Percentiles rank a stretch among this genome's conserved stretches.
These are phyloP conservation scores for Xiphophorus maculatus DNA, from an alignment of 2,113 vertebrate genomes.

Conservation along the genomic window DNA sequence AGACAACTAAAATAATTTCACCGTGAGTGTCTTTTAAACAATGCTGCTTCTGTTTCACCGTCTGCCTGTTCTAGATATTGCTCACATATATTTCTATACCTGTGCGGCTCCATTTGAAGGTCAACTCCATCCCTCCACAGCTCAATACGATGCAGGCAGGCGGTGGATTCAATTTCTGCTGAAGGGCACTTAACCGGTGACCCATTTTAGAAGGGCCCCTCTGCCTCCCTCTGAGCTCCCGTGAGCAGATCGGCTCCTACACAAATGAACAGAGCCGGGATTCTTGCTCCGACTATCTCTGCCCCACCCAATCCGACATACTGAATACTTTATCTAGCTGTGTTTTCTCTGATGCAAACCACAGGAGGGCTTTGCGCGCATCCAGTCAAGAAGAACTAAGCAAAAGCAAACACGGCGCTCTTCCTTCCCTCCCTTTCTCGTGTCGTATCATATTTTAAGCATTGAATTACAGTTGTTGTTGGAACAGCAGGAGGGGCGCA, in stretches of 20 bases:
- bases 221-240: constrained; percentile 63
- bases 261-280: constrained; percentile 57
- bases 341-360: constrained; percentile 54
- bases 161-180: constrained; percentile 79
- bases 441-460: constrained; percentile 68
- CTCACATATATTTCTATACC: constrained; percentile 66
- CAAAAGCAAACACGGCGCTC: constrained; percentile 51
- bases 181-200: constrained; percentile 78
- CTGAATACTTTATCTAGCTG: constrained; percentile 37
- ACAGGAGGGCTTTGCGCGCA: constrained; percentile 54
- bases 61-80: constrained; percentile 52
- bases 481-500: constrained; percentile 44
- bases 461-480: constrained; percentile 70
- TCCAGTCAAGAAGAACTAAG: constrained; percentile 53
- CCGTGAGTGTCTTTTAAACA: constrained; percentile 43
- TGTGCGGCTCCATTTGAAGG: constrained; percentile 63
- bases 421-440: constrained; percentile 20
- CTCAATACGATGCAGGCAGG: constrained; percentile 71
- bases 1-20: constrained; percentile 31
- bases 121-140: constrained; percentile 64
- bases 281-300: constrained; percentile 48
- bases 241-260: constrained; percentile 54
- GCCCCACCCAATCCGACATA: constrained; percentile 30
- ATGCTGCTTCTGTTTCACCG: constrained; percentile 38
- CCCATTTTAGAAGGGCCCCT: constrained; percentile 74